These are phyloP conservation scores for Cyrtonyx montezumae DNA, from an alignment of 2,113 vertebrate genomes.

Conservation along the genomic window DNA sequence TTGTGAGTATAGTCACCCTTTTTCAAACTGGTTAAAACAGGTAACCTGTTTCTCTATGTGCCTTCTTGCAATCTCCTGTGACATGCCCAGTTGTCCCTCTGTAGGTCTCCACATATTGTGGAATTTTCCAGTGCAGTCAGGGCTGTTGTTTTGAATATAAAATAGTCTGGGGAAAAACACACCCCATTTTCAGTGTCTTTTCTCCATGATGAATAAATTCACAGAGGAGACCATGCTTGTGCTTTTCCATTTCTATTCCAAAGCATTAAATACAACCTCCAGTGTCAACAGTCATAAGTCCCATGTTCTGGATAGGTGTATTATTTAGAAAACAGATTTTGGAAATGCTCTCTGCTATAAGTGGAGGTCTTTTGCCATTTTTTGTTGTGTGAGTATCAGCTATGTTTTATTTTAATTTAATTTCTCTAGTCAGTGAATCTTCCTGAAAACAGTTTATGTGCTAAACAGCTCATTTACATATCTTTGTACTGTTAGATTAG, in stretches of 20 bases:
- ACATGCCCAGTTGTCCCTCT: neutral
- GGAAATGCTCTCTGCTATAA: neutral
- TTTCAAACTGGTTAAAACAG: neutral
- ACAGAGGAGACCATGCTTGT: neutral
- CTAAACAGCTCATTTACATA: neutral
- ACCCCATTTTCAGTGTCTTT: slow-evolving; percentile 45
- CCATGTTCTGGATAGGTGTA: neutral
- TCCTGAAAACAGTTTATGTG: neutral
- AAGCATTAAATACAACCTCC: neutral
- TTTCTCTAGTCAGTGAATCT: neutral
- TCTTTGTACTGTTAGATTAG: neutral
- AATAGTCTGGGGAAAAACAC: slow-evolving; percentile 56
- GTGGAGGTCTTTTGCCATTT: neutral
- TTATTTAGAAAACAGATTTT: neutral
- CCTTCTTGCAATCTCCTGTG: neutral
- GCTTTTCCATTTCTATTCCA: slow-evolving; percentile 37
- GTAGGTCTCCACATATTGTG: slow-evolving; percentile 24
- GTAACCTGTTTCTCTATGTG: neutral
- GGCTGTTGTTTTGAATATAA: slow-evolving; percentile 62
- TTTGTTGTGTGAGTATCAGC: neutral
- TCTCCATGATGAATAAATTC: slow-evolving; percentile 56
- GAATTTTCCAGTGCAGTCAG: slow-evolving; percentile 61
- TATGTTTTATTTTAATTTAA: neutral
- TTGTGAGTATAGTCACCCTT: neutral
- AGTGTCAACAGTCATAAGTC: neutral